Evolutionary conservation across 35 echinoderm and acorn worm species (phyloP).

Genomic region (Holothuria glaberrima): DNA sequence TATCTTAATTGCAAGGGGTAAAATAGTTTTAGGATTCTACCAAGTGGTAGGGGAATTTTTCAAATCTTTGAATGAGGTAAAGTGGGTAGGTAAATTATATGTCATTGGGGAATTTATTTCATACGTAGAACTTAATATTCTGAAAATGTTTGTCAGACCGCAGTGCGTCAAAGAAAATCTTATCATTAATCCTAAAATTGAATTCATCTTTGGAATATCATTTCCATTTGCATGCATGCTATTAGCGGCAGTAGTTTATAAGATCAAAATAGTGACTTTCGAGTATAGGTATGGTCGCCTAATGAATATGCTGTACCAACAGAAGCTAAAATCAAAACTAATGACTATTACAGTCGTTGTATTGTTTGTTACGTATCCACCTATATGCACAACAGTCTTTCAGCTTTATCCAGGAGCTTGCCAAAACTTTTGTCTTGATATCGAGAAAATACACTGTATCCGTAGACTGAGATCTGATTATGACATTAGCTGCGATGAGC

Average conservation of each 20-base stretch:
- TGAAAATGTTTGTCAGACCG: background rate
- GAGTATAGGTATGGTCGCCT: background rate
- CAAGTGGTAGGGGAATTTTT: constrained; percentile 14
- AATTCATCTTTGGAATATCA: background rate
- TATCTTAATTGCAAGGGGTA: background rate
- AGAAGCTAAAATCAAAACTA: background rate
- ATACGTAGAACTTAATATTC: constrained; percentile 1
- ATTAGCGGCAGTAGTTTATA: background rate
- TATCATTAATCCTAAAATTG: background rate
- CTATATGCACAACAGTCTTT: constrained; percentile 14
- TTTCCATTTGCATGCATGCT: background rate
- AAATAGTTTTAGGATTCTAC: constrained; percentile 27
- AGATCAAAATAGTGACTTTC: background rate
- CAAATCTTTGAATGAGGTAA: background rate
- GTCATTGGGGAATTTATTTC: constrained; percentile 17
- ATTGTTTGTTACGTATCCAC: background rate
- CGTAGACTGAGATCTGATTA: constrained; percentile 5
- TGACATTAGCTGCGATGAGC: background rate
- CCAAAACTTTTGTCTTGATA: constrained; percentile 1
- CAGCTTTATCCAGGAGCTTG: constrained; percentile 6
- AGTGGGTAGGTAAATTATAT: background rate
- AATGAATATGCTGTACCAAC: background rate
- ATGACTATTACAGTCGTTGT: background rate
- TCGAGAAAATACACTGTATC: background rate
- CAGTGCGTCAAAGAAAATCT: background rate